Conservation (phyloP, 2,797 vertebrate genomes). For the Acipenser transmontanus region DNA sequence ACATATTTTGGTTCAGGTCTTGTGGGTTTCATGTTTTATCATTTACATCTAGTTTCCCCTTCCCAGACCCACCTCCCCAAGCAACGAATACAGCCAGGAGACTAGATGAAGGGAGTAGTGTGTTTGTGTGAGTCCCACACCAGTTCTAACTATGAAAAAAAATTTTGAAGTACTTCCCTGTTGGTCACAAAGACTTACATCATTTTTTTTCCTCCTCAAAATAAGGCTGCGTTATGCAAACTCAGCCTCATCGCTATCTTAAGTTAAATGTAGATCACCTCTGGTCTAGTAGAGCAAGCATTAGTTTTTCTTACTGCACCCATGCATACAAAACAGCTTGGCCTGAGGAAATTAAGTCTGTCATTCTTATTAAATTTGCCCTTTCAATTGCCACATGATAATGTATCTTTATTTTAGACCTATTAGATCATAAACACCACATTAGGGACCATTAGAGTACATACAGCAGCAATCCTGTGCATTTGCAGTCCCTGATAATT, state of each 20-base stretch:
- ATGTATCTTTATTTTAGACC: conserved; percentile 26
- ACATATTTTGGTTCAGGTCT: conserved; percentile 33
- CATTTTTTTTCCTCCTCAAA: neutral
- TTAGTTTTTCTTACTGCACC: conserved; percentile 3
- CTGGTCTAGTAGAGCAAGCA: conserved; percentile 7
- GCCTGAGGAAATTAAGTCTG: conserved; percentile 5
- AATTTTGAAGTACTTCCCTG: neutral
- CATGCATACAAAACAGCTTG: conserved; percentile 11
- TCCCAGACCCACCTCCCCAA: conserved; percentile 5
- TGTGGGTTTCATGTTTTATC: conserved; percentile 46
- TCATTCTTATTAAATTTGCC: conserved; percentile 16
- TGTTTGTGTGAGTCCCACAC: neutral
- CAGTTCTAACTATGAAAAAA: neutral
- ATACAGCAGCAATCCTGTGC: conserved; percentile 31
- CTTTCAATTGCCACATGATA: conserved; percentile 22
- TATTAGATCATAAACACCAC: conserved; percentile 37
- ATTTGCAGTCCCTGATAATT: conserved; percentile 36
- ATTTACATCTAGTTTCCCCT: conserved; percentile 40
- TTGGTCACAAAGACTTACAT: neutral
- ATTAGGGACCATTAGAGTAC: conserved; percentile 39
- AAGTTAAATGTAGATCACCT: conserved; percentile 11
- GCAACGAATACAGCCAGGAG: conserved; percentile 6
- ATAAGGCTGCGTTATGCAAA: neutral
- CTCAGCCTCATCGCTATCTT: neutral
- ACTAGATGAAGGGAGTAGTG: neutral